These are phyloP conservation scores for Plemyria rubiginata DNA, from an alignment of 2,888 invertebrate species.

Conservation along the genomic window DNA sequence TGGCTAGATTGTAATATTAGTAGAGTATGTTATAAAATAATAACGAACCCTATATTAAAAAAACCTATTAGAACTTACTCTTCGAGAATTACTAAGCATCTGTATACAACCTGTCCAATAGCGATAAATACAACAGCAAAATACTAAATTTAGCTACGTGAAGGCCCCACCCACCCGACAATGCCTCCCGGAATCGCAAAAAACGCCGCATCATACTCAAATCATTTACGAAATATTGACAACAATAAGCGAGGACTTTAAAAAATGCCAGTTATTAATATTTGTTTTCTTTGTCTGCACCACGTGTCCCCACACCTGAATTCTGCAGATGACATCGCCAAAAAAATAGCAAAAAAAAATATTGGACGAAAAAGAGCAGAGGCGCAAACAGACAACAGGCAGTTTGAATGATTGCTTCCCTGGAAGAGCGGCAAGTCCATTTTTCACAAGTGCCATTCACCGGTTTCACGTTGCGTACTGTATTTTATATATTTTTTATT, in stretches of 20 bases:
- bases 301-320: slow-evolving; percentile 84
- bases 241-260: slow-evolving; percentile 82
- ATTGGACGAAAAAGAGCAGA: slow-evolving; percentile 79
- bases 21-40: too few relatives aligned
- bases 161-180: slow-evolving; percentile 70
- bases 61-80: too few relatives aligned
- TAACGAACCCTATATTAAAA: too few relatives aligned
- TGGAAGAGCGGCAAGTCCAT: slow-evolving; percentile 85
- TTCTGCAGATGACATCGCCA: slow-evolving; percentile 80
- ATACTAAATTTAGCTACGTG: slow-evolving; percentile 67
- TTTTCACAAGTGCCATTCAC: slow-evolving; percentile 85
- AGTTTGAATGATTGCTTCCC: slow-evolving; percentile 85
- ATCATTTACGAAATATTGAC: slow-evolving; percentile 85
- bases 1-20: too few relatives aligned
- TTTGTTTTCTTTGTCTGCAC: slow-evolving; percentile 81
- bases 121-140: slow-evolving; percentile 78
- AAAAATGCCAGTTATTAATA: slow-evolving; percentile 84
- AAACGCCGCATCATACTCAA: slow-evolving; percentile 80
- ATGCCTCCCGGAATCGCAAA: slow-evolving; percentile 58
- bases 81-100: slow-evolving; percentile 30
- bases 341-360: slow-evolving; percentile 75
- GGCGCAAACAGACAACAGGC: slow-evolving; percentile 83
- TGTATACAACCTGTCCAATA: slow-evolving; percentile 76
- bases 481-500: slow-evolving; percentile 81
- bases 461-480: slow-evolving; percentile 80